Base-by-base conservation (phyloP, 2,888 invertebrate genomes). In the Argyra leucocephala region DNA sequence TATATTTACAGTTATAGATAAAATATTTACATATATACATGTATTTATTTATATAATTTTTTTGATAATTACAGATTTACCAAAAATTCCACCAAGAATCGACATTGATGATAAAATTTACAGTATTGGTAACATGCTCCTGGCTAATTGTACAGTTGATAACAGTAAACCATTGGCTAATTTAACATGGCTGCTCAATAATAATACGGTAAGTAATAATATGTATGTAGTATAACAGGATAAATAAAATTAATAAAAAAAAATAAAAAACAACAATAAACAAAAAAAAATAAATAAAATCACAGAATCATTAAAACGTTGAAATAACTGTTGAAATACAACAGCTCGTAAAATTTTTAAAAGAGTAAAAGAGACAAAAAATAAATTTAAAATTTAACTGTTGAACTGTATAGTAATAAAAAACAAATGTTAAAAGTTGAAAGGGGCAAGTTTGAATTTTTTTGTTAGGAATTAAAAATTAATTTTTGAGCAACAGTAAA, bases 61-160 rank as follows among this genome's bases (percentile, higher is more conserved):
- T 48, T 18, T 48, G 12, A 21, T 26, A 6, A 15, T 65, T 63
- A 15, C 64, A 65, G 65, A 68, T 60, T 22, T 66, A 18, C 69
- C 69, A 24, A 63, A 48, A 22, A 37, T 60, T n/a, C 66, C 67
- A 24, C 69, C 69, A 31, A 62, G 37, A 31, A 69, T 69, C 37
- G 63, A 65, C 15, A 61, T 60, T 23, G 57, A 64, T 18, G 66
- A 68, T 22, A 66, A 63, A 26, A 37, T 65, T 18, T 69, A 68
- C 64, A 69, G 79, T 23, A 76, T 78, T 66, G 76, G 72, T 48
- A 69, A 69, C 63, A 69, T 69, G 22, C 61, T 70, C n/a, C 57
- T 62, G 57, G 69, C 67, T 31, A 70, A 70, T 65, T 70, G 70
- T 64, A 65, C 69, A 31, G 37, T 69, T 22, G 63, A 64, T 57